Evolutionary conservation across 2,797 vertebrate species (phyloP).

Genomic region (Pogoniulus pusillus): DNA sequence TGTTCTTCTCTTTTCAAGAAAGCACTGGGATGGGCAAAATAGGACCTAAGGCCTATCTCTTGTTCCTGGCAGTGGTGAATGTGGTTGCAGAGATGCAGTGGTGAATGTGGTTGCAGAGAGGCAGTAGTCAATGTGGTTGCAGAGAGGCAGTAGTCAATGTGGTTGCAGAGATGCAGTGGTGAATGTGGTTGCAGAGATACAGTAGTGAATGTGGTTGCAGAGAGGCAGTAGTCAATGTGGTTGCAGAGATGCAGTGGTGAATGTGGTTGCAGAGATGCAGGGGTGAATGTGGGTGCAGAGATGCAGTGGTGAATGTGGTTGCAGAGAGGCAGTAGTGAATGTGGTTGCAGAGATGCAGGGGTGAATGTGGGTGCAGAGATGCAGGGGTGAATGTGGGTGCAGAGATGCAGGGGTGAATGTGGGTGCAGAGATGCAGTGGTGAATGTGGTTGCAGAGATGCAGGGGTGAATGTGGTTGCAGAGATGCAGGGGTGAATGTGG

Average conservation of each 20-base stretch:
- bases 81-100: background rate
- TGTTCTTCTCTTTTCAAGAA: background rate
- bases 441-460: rapidly evolving
- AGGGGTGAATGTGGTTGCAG: rapidly evolving
- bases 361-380: rapidly evolving
- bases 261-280: rapidly evolving
- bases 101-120: rapidly evolving
- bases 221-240: background rate
- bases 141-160: background rate
- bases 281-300: rapidly evolving
- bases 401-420: too few species aligned
- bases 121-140: rapidly evolving
- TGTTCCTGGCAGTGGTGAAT: background rate
- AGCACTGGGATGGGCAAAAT: rapidly evolving
- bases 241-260: background rate
- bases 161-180: rapidly evolving
- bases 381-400: rapidly evolving
- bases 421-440: rapidly evolving
- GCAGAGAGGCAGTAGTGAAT: background rate
- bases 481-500: too few species aligned
- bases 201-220: rapidly evolving
- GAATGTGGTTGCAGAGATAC: rapidly evolving
- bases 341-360: rapidly evolving
- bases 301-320: rapidly evolving
- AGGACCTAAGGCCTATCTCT: background rate